Conservation (phyloP, 2,888 invertebrate species). For the Merodon equestris region DNA sequence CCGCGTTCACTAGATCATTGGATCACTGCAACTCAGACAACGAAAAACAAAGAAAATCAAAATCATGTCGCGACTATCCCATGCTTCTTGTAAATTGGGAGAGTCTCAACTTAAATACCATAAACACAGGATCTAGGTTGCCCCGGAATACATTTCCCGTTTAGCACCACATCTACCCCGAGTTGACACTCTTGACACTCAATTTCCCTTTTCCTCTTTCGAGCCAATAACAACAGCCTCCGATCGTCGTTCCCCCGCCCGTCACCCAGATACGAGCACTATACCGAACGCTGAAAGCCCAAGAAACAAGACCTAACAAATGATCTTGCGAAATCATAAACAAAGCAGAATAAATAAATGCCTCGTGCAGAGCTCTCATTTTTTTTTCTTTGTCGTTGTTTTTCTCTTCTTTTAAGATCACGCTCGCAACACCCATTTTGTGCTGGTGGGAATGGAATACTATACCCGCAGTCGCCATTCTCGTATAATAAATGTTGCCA, state of each 20-base stretch:
- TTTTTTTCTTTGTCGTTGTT: no score
- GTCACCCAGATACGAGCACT: no score
- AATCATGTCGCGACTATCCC: conserved; percentile 36
- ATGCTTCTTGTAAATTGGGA: conserved; percentile 18
- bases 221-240: background rate
- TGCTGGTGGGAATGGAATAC: conserved; percentile 14
- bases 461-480: conserved; percentile 4
- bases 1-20: conserved; percentile 23
- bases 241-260: background rate
- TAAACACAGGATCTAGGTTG: conserved; percentile 45
- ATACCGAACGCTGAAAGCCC: background rate
- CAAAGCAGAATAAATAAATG: conserved; percentile 60
- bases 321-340: conserved; percentile 62
- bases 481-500: conserved; percentile 14
- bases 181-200: conserved; percentile 60
- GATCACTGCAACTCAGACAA: conserved; percentile 18
- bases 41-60: conserved; percentile 6
- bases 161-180: background rate
- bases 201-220: background rate
- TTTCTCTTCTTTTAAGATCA: conserved; percentile 39
- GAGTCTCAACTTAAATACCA: conserved; percentile 44
- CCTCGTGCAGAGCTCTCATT: conserved; percentile 52
- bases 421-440: conserved; percentile 55
- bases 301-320: conserved; percentile 50
- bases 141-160: conserved; percentile 4